Evolutionary conservation across 2,888 invertebrate genomes (phyloP).

Genomic region (Cyaniris semiargus): DNA sequence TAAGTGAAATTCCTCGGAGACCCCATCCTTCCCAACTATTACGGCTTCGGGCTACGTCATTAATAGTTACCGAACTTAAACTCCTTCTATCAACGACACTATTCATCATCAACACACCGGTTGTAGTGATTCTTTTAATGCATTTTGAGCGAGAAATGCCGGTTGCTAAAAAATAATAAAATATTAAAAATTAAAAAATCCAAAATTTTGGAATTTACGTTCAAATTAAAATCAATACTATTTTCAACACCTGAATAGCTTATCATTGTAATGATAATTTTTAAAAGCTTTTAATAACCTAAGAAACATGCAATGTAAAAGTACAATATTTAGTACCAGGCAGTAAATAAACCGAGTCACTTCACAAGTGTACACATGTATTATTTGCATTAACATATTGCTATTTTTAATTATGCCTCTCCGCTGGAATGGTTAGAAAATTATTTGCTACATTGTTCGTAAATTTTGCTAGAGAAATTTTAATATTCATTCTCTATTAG

Average conservation of each 20-base stretch:
- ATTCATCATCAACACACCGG: neutral
- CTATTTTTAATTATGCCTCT: neutral
- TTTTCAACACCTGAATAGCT: too few relatives aligned
- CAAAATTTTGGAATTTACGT: too few relatives aligned
- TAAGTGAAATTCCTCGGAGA: constrained; percentile 25
- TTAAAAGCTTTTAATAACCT: too few relatives aligned
- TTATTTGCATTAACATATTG: constrained; percentile 19
- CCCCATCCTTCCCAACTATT: constrained; percentile 18
- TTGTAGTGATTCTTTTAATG: neutral
- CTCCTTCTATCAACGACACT: constrained; percentile 13
- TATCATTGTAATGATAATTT: too few relatives aligned
- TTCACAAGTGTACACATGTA: constrained; percentile 1
- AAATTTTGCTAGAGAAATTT: constrained; percentile 9
- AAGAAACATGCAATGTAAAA: neutral
- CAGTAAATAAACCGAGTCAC: neutral
- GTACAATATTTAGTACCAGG: neutral
- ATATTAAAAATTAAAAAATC: too few relatives aligned
- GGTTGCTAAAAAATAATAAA: too few relatives aligned
- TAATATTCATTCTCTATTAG: constrained; percentile 22
- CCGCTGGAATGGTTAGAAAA: constrained; percentile 4
- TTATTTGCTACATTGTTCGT: constrained; percentile 14
- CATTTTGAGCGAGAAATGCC: neutral
- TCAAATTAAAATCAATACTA: too few relatives aligned
- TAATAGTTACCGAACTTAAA: constrained; percentile 21
- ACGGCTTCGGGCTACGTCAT: constrained; percentile 8